Base-by-base conservation (phyloP, 2,113 vertebrate genomes). In the Cettia cetti region DNA sequence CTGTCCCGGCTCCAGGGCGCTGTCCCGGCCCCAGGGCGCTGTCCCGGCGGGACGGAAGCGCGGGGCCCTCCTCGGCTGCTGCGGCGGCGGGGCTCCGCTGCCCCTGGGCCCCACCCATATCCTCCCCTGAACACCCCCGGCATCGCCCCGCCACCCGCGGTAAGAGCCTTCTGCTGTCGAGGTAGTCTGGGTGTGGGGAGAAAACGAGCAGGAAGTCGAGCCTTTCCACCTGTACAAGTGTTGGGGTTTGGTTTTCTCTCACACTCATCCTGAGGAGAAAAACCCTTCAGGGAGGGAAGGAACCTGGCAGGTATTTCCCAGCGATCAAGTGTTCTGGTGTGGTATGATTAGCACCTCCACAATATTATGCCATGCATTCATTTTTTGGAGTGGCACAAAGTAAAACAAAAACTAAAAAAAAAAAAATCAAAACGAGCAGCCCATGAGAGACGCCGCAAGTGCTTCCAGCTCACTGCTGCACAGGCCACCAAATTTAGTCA, bases 381-480 rank as follows among this genome's bases (percentile, higher is more conserved):
- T 10, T 49, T 76, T 66, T 52, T 45, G 9, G 30, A 0, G 1
- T 44, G 42, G 10, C 1, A 3, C 13, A 31, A 40, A n/a, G 19
- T 30, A 56, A 89, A 65, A 42, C 3, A 7, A 20, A 69, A 82
- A 33, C 8, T 28, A 59, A 45, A n/a, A n/a, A n/a, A n/a, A n/a
- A n/a, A 44, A 40, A 21, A 17, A 9, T 27, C 13, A 31, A 53
- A 72, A 52, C 1, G 9, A 70, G 37, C 24, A 66, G 35, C 15
- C 16, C 3, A 0, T 44, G 33, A 45, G 28, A 35, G 26, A 28
- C 7, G 2, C 37, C 33, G n/a, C 15, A 14, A 37, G 40, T 0
- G 0, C 10, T 26, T 64, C 12, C 12, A 37, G 16, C 40, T 59
- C 15, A 0, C 42, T 42, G 45, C 69, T 53, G 2, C 21, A 8